Conservation (phyloP, 2,113 vertebrate species). For the Oenanthe oenanthe region DNA sequence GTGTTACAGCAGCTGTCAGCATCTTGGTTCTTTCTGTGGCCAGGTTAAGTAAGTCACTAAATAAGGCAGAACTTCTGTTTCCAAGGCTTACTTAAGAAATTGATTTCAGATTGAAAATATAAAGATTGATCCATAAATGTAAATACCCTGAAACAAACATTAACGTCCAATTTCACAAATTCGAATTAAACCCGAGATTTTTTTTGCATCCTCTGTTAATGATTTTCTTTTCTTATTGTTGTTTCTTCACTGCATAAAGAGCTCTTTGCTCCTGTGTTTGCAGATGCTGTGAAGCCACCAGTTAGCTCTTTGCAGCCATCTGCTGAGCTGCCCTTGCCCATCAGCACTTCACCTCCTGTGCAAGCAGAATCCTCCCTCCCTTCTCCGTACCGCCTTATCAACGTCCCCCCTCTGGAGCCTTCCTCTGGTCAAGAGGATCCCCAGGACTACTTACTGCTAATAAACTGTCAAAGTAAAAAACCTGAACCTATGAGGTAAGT, state of each 20-base stretch:
- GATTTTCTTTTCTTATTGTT: background rate
- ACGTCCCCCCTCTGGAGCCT: constrained; percentile 85
- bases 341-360: constrained; percentile 67
- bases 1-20: background rate
- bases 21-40: background rate
- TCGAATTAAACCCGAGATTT: background rate
- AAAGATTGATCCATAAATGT: background rate
- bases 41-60: background rate
- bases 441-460: constrained; percentile 95
- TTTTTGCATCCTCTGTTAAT: background rate
- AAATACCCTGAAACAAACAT: background rate
- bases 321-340: constrained; percentile 81
- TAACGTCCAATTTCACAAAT: background rate
- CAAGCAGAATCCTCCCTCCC: constrained; percentile 81
- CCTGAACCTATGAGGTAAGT: constrained; percentile 91
- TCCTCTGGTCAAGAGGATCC: constrained; percentile 92
- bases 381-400: constrained; percentile 93
- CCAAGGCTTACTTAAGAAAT: background rate
- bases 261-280: background rate
- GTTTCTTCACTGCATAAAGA: background rate
- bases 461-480: constrained; percentile 99
- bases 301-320: constrained; percentile 79
- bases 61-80: background rate
- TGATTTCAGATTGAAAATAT: background rate
- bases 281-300: constrained; percentile 85